Conservation (phyloP, 2,113 vertebrate genomes). For the Platanista minor region DNA sequence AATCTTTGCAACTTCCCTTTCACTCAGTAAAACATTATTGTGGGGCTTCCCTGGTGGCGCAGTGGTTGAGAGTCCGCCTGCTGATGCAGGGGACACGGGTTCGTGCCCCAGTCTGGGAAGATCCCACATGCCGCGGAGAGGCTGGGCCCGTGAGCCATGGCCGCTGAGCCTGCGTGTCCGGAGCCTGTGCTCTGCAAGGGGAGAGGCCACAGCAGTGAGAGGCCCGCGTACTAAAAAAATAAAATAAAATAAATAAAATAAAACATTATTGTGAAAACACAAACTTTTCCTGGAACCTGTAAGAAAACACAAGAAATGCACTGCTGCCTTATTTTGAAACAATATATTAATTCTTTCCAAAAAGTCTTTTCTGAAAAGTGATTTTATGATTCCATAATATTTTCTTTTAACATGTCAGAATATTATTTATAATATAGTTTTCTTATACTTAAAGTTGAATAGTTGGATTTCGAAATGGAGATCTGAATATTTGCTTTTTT, state of each 20-base stretch:
- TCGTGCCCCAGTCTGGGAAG: too few species aligned
- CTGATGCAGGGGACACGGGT: too few species aligned
- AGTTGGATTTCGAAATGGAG: not conserved
- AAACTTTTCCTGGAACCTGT: not conserved
- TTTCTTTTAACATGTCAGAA: not conserved
- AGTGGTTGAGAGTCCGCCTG: too few species aligned
- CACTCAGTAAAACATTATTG: not conserved
- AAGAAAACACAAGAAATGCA: not conserved
- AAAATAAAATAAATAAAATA: too few species aligned
- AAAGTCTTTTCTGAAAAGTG: not conserved
- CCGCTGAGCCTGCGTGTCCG: too few species aligned
- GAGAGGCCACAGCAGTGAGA: too few species aligned
- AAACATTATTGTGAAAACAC: not conserved
- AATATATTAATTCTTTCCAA: not conserved
- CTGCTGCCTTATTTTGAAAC: not conserved
- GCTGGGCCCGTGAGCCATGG: too few species aligned
- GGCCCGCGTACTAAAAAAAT: too few species aligned
- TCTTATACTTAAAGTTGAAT: not conserved
- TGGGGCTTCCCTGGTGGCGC: too few species aligned
- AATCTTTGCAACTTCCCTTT: not conserved
- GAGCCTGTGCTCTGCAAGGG: too few species aligned
- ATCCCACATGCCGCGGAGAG: too few species aligned
- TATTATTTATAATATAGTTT: not conserved
- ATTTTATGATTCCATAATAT: not conserved
- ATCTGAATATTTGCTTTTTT: not conserved